Conservation (phyloP, 1,140 invertebrate genomes). For the Ridgeia piscesae region DNA sequence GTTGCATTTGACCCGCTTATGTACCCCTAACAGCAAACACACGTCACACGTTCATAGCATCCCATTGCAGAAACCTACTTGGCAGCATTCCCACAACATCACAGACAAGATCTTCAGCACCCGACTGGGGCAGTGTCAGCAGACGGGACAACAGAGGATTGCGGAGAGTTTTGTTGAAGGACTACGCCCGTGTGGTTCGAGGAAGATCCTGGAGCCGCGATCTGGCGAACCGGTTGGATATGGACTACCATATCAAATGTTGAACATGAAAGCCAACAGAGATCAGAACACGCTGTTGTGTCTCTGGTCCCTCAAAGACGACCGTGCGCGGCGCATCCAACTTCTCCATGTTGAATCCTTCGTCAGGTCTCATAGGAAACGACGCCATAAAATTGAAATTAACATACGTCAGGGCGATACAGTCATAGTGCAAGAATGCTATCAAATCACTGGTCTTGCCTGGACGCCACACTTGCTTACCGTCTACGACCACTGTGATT, state of each 20-base stretch:
- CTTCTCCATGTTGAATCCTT: constrained; percentile 28
- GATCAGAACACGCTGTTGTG: constrained; percentile 33
- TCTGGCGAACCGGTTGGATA: constrained; percentile 12
- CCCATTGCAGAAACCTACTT: neutral
- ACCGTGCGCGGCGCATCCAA: constrained; percentile 36
- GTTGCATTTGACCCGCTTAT: constrained; percentile 27
- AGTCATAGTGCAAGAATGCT: constrained; percentile 28
- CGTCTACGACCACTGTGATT: constrained; percentile 4
- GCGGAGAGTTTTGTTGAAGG: neutral
- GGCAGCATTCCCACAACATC: neutral
- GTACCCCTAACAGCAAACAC: neutral
- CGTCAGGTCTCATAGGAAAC: neutral
- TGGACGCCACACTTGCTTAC: constrained; percentile 33
- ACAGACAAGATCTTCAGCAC: constrained; percentile 11
- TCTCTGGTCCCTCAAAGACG: constrained; percentile 34
- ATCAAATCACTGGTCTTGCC: constrained; percentile 37
- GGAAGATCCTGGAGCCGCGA: constrained; percentile 18
- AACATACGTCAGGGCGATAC: constrained; percentile 24
- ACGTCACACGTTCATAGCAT: neutral
- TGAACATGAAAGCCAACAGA: constrained; percentile 32
- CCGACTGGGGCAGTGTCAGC: neutral
- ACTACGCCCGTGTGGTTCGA: neutral
- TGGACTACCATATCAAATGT: constrained; percentile 33
- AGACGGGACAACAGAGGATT: constrained; percentile 1
- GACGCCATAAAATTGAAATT: constrained; percentile 21